A percentile compares a stretch with the other conserved stretches of the same genome.
These are phyloP conservation scores for Xenus cinereus DNA, from an alignment of 2,113 vertebrate species.

Conservation along the genomic window DNA sequence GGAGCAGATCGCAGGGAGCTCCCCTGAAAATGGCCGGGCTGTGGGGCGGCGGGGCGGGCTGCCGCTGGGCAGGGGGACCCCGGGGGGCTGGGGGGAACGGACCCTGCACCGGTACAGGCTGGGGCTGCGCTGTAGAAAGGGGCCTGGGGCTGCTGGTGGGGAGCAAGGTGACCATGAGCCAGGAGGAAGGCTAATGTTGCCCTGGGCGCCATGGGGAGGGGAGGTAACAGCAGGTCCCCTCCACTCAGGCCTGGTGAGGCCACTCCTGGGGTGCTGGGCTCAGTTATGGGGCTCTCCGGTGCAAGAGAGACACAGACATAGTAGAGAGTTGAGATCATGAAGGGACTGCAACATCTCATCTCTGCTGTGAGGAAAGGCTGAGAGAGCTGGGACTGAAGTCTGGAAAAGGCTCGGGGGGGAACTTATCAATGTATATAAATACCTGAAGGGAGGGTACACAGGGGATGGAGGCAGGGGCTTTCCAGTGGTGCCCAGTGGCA, in stretches of 20 bases:
- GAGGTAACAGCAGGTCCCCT: neutral
- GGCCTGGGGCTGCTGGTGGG: neutral
- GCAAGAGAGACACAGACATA: neutral
- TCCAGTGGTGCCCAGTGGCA: no score
- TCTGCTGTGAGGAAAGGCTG: neutral
- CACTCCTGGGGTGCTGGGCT: no score
- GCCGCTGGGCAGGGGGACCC: no score
- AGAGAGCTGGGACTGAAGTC: neutral
- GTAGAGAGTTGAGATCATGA: no score
- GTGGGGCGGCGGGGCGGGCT: neutral
- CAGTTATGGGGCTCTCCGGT: neutral
- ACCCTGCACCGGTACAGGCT: neutral
- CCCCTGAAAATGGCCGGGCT: rapidly evolving
- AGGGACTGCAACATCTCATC: no score
- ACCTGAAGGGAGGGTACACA: neutral
- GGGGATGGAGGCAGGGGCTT: neutral
- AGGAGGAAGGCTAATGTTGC: rapidly evolving
- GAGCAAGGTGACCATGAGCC: rapidly evolving
- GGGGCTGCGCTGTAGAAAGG: neutral
- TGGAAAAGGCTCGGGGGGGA: neutral
- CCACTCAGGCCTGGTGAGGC: neutral
- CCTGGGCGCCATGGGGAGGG: neutral
- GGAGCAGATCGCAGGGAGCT: neutral
- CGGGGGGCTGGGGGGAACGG: neutral
- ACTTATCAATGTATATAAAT: no score